These are phyloP conservation scores for Ophion costatus DNA, from an alignment of 2,888 invertebrate genomes.

Conservation along the genomic window DNA sequence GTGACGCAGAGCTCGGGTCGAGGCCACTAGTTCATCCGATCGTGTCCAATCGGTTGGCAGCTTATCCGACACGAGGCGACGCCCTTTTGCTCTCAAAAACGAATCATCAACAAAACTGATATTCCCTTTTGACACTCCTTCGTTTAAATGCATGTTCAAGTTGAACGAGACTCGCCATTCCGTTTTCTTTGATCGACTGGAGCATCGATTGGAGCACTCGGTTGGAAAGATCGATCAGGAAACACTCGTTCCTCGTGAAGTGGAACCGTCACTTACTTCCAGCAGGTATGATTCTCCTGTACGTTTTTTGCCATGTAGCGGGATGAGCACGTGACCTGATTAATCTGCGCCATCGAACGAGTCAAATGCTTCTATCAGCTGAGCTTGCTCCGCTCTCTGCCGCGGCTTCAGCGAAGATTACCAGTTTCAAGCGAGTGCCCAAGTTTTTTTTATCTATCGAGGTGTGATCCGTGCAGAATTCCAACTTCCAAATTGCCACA, in stretches of 20 bases:
- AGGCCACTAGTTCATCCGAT: constrained; percentile 83
- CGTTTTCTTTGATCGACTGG: not conserved
- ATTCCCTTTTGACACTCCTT: not conserved
- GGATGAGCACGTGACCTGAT: constrained; percentile 46
- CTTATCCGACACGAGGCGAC: constrained; percentile 74
- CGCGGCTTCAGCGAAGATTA: not conserved
- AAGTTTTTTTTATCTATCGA: too few relatives aligned
- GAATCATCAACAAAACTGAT: not conserved
- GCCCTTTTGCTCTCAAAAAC: not conserved
- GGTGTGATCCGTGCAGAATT: too few relatives aligned
- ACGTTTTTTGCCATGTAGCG: constrained; percentile 12
- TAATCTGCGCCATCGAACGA: constrained; percentile 40
- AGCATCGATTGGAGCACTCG: not conserved
- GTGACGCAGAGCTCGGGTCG: constrained; percentile 87
- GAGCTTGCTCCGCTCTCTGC: constrained; percentile 18
- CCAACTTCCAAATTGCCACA: too few relatives aligned
- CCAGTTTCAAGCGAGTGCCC: too few relatives aligned
- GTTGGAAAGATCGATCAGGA: constrained; percentile 13
- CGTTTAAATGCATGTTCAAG: not conserved
- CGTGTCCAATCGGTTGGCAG: constrained; percentile 80
- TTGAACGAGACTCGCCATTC: not conserved
- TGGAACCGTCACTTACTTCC: constrained; percentile 28
- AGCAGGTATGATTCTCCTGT: constrained; percentile 14
- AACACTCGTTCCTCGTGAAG: not conserved
- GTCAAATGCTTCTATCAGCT: constrained; percentile 26